phyloP scores from a whole-genome alignment of 2,888 invertebrate genomes.

The Mycalesis mineus region DNA sequence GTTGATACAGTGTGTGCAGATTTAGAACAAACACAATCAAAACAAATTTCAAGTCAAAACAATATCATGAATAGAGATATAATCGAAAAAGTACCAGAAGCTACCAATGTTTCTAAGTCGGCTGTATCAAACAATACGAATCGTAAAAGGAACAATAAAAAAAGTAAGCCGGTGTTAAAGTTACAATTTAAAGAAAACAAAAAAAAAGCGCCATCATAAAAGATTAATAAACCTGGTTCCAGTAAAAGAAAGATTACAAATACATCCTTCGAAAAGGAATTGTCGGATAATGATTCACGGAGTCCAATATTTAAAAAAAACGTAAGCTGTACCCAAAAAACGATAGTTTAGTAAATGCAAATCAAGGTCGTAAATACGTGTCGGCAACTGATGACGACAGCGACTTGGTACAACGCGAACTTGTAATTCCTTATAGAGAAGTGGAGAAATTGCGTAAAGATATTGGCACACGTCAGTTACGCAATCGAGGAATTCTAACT shows the following conservation, averaged over 20 bases:
- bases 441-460: slow-evolving; percentile 50
- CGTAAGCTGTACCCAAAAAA: slow-evolving; percentile 65
- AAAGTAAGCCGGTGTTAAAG: slow-evolving; percentile 9
- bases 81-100: slow-evolving; percentile 1
- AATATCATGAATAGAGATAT: slow-evolving; percentile 8
- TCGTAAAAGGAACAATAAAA: slow-evolving; percentile 24
- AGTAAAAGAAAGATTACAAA: slow-evolving; percentile 39
- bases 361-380: slow-evolving; percentile 30
- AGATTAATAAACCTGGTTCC: slow-evolving; percentile 30
- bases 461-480: slow-evolving; percentile 34
- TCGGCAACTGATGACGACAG: slow-evolving; percentile 29
- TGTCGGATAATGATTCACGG: slow-evolving; percentile 10
- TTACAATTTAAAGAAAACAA: slow-evolving; percentile 25
- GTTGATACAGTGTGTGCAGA: slow-evolving; percentile 54
- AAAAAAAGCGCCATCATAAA: slow-evolving; percentile 31
- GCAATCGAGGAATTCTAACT: slow-evolving; percentile 34
- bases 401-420: slow-evolving; percentile 25
- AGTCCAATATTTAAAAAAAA: slow-evolving; percentile 40
- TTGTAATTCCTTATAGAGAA: slow-evolving; percentile 53
- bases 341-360: slow-evolving; percentile 36
- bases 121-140: slow-evolving; percentile 1
- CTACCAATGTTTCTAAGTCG: slow-evolving; percentile 3
- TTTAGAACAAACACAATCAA: slow-evolving; percentile 40
- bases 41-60: slow-evolving; percentile 22
- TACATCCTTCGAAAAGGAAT: background rate